These are phyloP conservation scores for Nephila pilipes DNA, from an alignment of 1,140 invertebrate genomes.

Conservation along the genomic window DNA sequence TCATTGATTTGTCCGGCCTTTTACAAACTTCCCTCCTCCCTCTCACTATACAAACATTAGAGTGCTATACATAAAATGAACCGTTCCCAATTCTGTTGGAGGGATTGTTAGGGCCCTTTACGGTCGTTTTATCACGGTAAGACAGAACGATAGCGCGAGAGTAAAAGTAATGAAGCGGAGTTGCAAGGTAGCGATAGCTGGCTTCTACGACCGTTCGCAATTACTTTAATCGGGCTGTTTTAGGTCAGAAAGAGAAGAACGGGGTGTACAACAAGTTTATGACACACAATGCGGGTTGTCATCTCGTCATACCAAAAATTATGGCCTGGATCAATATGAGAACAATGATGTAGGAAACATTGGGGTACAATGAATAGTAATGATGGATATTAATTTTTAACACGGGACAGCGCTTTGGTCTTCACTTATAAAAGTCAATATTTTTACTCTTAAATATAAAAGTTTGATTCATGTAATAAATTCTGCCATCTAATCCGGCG, in stretches of 20 bases:
- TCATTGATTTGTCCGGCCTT: slow-evolving; percentile 36
- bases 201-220: slow-evolving; percentile 14
- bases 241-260: not conserved
- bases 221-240: slow-evolving; percentile 43
- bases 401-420: no score
- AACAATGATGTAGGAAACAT: not conserved
- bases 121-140: slow-evolving; percentile 44
- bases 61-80: slow-evolving; percentile 23
- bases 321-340: not conserved
- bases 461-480: no score
- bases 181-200: not conserved
- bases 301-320: not conserved
- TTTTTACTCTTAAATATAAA: no score
- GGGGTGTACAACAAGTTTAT: slow-evolving; percentile 25
- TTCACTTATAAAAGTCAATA: no score
- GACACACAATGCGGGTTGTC: not conserved
- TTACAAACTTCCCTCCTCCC: slow-evolving; percentile 29
- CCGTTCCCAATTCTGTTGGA: not conserved
- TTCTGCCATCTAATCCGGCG: no score
- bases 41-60: slow-evolving; percentile 42
- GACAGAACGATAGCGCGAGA: not conserved
- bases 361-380: no score
- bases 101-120: slow-evolving; percentile 1
- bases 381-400: no score
- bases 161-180: slow-evolving; percentile 47